Evolutionary conservation across 2,113 vertebrate genomes (phyloP), one percentile per base, ranked within the genome.

Genomic region (Lucifuga dentata): DNA sequence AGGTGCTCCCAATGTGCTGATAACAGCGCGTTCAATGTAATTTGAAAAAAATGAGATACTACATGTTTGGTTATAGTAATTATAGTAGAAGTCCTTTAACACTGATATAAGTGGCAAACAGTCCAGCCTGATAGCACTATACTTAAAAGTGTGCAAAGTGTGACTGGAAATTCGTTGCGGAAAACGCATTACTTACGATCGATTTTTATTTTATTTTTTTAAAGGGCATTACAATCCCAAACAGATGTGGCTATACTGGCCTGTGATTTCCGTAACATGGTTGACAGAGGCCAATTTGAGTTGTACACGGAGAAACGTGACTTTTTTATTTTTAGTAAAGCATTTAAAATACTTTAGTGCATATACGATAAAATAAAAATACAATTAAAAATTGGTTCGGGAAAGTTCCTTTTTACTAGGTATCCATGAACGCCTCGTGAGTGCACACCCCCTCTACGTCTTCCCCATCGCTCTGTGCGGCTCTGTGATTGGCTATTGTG

Each of bases 401-500:
- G 16, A 10, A 46, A 2, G 9, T 11, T 11, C 2, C 17, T 3
- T n/a, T 38, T 55, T 55, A 38, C 35, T n/a, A 15, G 23, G n/a
- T n/a, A 10, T 3, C 13, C 9, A 3, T 23, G 36, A 43, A 58
- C 21, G 38, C 23, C n/a, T 15, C 55, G 26, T 1, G 24, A 20
- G 49, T 2, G 13, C 52, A 59, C 45, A 2, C 68, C 32, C n/a
- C 40, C 1, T 56, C 16, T 43, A 4, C 41, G 15, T 48, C 17
- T 5, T 0, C 2, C n/a, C 12, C 56, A 57, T 81, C 51, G 35
- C 13, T 11, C 2, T 0, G 3, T 16, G 4, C 29, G 1, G 5
- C 15, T 2, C 55, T 64, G 16, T 83, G 75, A 91, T 91, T 92
- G 81, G 89, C 83, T 84, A 50, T 24, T 63, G 40, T 29, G 33